Evolutionary conservation across 2,797 vertebrate genomes (phyloP), one percentile per base, ranked within the genome.

Genomic region (Limosa lapponica): DNA sequence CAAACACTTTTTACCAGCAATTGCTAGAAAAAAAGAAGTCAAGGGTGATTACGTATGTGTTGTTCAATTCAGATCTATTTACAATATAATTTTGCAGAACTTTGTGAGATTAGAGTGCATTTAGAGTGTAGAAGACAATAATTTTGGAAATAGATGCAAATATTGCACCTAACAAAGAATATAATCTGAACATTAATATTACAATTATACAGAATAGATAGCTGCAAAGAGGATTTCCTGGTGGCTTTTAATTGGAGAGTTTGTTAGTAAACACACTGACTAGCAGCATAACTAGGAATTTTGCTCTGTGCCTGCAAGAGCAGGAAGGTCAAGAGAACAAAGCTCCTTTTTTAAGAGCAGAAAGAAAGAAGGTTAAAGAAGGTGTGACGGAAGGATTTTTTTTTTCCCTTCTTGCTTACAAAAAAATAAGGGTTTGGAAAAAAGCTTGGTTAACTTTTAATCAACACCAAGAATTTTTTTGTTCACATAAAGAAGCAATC

Each of bases 231-330:
- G 17, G 30, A 79, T 75, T 67, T 94, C 70, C 74, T 83, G 62
- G 13, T 77, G 54, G 12, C n/a, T 91, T 93, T 78, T 72, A 67
- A 41, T 49, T 51, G 62, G 10, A 59, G 16, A 67, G 52, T 67
- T 87, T 93, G 80, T 89, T 91, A 81, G 91, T 90, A 89, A 96
- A 91, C 74, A 87, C 34, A 69, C 20, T 27, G 41, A 88, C 36
- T 43, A 67, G 49, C 37, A 91, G 39, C 46, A 54, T 10, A 85
- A 82, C 13, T 23, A 77, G 34, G 24, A 86, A 51, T 81, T 69
- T 49, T 83, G 65, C 44, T 82, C 74, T 67, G 19, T 54, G 86
- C 22, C 32, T 93, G 37, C 71, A 93, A 87, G 89, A 66, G 55
- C 55, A 82, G 81, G 89, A 87, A 84, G 83, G 90, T 77, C 74